These are phyloP conservation scores for Pygathrix nemaeus DNA, from an alignment of 2,113 vertebrate genomes.

Conservation along the genomic window DNA sequence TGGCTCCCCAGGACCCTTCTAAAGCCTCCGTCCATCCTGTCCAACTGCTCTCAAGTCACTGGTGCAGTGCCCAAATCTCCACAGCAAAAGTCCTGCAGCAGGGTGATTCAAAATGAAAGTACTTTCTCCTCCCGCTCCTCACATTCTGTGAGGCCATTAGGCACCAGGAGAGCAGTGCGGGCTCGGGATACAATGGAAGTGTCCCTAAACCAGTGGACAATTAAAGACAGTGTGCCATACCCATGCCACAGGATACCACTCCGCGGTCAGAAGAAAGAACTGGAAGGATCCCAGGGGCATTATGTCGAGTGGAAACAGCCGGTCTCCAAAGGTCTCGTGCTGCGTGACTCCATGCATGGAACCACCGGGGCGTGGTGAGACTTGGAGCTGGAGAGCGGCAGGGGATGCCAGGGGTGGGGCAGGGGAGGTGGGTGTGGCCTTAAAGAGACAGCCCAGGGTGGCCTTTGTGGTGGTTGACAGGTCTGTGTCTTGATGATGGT, in stretches of 20 bases:
- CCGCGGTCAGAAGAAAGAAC: not conserved
- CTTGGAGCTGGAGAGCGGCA: fast-evolving
- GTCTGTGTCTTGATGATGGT: not conserved
- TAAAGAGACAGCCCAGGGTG: not conserved
- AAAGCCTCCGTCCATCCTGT: not conserved
- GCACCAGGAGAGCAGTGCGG: not conserved
- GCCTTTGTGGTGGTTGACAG: fast-evolving
- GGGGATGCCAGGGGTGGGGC: fast-evolving
- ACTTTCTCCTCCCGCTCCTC: not conserved
- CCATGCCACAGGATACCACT: fast-evolving
- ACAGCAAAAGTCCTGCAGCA: not conserved
- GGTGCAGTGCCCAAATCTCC: fast-evolving
- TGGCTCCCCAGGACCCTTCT: fast-evolving
- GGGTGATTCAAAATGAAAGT: fast-evolving
- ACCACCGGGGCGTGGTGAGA: fast-evolving
- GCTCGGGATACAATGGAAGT: not conserved
- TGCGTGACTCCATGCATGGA: fast-evolving
- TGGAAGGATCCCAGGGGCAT: not conserved
- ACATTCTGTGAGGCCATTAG: fast-evolving
- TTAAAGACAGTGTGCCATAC: not conserved
- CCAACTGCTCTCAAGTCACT: not conserved
- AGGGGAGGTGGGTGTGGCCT: fast-evolving
- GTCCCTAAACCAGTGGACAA: not conserved
- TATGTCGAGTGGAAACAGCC: fast-evolving
- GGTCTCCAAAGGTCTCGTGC: fast-evolving